Base-by-base conservation (phyloP, 2,888 invertebrate species). In the Flexamia atlantica region DNA sequence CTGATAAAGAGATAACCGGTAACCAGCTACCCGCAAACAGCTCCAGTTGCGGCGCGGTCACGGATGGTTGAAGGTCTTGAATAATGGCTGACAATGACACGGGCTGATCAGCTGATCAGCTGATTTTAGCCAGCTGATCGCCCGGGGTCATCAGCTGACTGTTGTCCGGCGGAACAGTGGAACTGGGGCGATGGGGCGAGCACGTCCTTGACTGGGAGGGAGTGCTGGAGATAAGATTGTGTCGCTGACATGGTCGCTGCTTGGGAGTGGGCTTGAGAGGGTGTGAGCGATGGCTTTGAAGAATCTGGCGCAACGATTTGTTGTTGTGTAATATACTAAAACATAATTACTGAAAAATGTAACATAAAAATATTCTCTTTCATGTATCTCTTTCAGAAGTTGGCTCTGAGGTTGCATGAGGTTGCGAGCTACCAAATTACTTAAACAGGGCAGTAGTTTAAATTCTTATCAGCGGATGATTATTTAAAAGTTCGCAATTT, bases 1-100 rank as follows among this genome's bases (percentile, higher is more conserved):
- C 70, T 70, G 70, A 70, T 70, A 70, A 64, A 70, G 70, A 70
- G 70, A 40, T 70, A 70, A 70, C 70, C 20, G 68, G 25, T 60
- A 60, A 60, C 60, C 25, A 68, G 30, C 25, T 12, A n/a, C n/a
- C n/a, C n/a, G n/a, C n/a, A n/a, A n/a, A n/a, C n/a, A 40, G 70
- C 36, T 36, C 70, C 70, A 70, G 70, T 70, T 70, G 3, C 68
- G 2, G n/a, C 50, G 10, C 70, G 70, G 70, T 70, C 70, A 70
- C 70, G 70, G 70, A n/a, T 70, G 70, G 40, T 36, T 70, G 70
- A 70, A 70, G 70, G 70, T n/a, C 70, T 30, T 30, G 12, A 53
- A 53, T 53, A 53, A 53, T 60, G 9, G 32, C 68, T 32, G 68
- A 68, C 68, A 68, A 30, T 68, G 68, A 70, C 70, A 40, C 68